A percentile compares a stretch with the other conserved stretches of the same genome.
Conservation (phyloP, 1,140 invertebrate species). For the Telenomus remus region DNA sequence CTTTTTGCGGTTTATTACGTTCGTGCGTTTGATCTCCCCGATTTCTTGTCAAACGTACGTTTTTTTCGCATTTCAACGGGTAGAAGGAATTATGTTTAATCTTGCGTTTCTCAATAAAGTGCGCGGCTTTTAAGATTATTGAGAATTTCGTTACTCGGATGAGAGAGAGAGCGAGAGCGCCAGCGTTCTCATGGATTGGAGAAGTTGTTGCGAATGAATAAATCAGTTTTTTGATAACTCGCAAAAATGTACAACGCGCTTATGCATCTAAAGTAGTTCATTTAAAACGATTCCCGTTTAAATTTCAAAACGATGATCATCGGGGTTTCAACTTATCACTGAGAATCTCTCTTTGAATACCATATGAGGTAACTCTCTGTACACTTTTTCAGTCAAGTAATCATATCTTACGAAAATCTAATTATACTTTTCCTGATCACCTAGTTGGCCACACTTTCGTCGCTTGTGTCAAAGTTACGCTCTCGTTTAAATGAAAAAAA, state of each 20-base stretch:
- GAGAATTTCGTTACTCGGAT: slow-evolving; percentile 9
- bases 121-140: slow-evolving; percentile 14
- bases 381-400: too few species aligned
- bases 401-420: too few species aligned
- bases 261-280: neutral
- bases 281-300: too few species aligned
- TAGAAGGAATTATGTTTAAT: slow-evolving; percentile 17
- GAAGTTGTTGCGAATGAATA: slow-evolving; percentile 6
- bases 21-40: slow-evolving; percentile 32
- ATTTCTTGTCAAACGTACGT: slow-evolving; percentile 18
- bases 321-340: too few species aligned
- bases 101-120: slow-evolving; percentile 8
- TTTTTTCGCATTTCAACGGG: slow-evolving; percentile 4
- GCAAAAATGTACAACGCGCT: neutral
- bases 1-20: slow-evolving; percentile 9
- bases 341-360: too few species aligned
- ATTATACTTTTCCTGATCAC: too few species aligned
- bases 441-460: too few species aligned
- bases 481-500: too few species aligned
- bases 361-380: too few species aligned
- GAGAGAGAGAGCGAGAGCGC: neutral
- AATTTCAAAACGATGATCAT: too few species aligned
- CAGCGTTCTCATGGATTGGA: neutral
- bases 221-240: neutral
- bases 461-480: too few species aligned